Evolutionary conservation across 2,113 vertebrate species (phyloP).

Genomic region (Salvelinus sp.): DNA sequence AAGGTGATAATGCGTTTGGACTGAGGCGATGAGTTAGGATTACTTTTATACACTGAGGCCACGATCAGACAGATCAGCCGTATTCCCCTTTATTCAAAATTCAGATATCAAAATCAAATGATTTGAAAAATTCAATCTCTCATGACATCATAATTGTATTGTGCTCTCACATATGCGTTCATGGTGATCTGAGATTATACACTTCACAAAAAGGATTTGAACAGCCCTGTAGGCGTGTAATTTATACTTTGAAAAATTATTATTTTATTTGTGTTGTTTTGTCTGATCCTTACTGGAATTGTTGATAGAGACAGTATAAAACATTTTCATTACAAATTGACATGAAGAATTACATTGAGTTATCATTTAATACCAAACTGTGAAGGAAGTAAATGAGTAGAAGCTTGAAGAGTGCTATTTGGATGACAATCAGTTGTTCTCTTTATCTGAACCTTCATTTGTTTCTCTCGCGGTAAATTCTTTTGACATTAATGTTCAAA

Average conservation of each 20-base stretch:
- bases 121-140: conserved; percentile 13
- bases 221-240: conserved; percentile 41
- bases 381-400: conserved; percentile 52
- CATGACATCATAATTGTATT: conserved; percentile 6
- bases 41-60: conserved; percentile 34
- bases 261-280: conserved; percentile 22
- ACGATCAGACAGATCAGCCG: conserved; percentile 19
- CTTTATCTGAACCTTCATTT: conserved; percentile 55
- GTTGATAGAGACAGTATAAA: conserved; percentile 29
- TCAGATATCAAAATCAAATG: no score
- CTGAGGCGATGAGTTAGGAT: conserved; percentile 40
- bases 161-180: conserved; percentile 55
- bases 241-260: conserved; percentile 8
- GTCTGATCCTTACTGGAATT: background rate
- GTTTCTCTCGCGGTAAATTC: conserved; percentile 60
- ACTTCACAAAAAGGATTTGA: conserved; percentile 12
- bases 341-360: conserved; percentile 43
- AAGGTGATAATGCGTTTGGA: conserved; percentile 46
- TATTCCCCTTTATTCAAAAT: conserved; percentile 18
- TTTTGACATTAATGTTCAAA: conserved; percentile 67
- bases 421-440: conserved; percentile 50
- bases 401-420: conserved; percentile 48
- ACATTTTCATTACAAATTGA: conserved; percentile 8
- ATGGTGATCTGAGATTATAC: conserved; percentile 11
- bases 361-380: conserved; percentile 34